Evolutionary conservation across 2,888 invertebrate species (phyloP).

Genomic region (Drosophila leonis): DNA sequence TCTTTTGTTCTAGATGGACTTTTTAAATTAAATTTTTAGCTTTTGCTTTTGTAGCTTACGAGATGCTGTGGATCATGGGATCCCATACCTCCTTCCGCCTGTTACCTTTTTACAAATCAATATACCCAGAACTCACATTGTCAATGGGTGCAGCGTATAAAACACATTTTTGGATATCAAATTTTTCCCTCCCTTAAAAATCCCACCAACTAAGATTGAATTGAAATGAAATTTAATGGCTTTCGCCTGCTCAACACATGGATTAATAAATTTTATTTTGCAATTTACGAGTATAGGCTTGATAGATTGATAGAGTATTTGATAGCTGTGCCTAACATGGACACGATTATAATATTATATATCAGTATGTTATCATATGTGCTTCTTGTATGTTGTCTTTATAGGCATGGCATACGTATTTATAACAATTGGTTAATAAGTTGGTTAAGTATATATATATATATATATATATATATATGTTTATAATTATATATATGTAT

Average conservation of each 20-base stretch:
- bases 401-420: constrained; percentile 43
- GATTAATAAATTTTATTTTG: constrained; percentile 41
- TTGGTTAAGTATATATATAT: constrained; percentile 11
- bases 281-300: constrained; percentile 53
- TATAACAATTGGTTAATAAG: constrained; percentile 19
- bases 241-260: constrained; percentile 50
- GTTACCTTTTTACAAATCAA: no score
- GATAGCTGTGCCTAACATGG: constrained; percentile 27
- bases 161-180: not conserved
- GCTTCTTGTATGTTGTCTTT: constrained; percentile 69
- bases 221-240: not conserved
- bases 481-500: not conserved
- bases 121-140: not conserved
- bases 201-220: not conserved
- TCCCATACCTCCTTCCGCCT: not conserved
- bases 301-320: constrained; percentile 12
- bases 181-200: no score
- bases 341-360: constrained; percentile 17
- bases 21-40: no score
- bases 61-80: no score
- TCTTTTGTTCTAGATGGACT: no score
- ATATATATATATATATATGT: constrained; percentile 1
- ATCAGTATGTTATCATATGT: constrained; percentile 62
- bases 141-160: not conserved
- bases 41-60: no score